Conservation (phyloP, 2,888 invertebrate genomes). For the Athalia rosae region DNA sequence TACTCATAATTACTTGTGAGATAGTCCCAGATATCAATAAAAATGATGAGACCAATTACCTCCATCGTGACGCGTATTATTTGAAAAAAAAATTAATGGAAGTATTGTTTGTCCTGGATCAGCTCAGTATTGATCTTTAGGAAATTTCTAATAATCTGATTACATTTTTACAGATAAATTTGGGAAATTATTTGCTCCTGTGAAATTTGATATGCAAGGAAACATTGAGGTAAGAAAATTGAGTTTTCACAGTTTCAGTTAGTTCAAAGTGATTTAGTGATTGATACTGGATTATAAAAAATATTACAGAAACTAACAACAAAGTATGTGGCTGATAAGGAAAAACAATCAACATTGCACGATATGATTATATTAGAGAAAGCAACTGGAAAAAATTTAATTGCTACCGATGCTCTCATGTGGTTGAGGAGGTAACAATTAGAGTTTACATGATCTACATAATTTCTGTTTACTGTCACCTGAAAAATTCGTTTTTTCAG, state of each 20-base stretch:
- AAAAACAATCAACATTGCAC: slow-evolving; percentile 78
- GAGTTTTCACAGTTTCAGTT: slow-evolving; percentile 20
- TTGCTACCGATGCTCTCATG: slow-evolving; percentile 80
- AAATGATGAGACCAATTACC: too few relatives aligned
- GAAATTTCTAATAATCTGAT: background rate
- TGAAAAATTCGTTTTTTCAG: slow-evolving; percentile 68
- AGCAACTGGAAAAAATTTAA: slow-evolving; percentile 72
- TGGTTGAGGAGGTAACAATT: slow-evolving; percentile 83
- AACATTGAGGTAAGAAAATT: slow-evolving; percentile 81
- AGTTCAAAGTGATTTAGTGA: background rate
- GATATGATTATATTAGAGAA: slow-evolving; percentile 81
- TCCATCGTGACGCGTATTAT: too few relatives aligned
- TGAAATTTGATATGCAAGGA: slow-evolving; percentile 85
- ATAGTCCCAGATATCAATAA: too few relatives aligned
- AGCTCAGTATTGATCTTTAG: background rate
- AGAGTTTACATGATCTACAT: slow-evolving; percentile 1
- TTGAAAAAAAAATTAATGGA: too few relatives aligned
- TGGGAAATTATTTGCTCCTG: slow-evolving; percentile 84
- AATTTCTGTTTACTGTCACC: background rate
- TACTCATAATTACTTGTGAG: too few relatives aligned
- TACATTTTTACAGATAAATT: slow-evolving; percentile 80
- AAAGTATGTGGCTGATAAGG: slow-evolving; percentile 75
- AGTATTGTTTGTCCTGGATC: too few relatives aligned
- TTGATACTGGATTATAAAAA: background rate
- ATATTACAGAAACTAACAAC: slow-evolving; percentile 78